These are phyloP conservation scores for Borostomias antarcticus DNA, from an alignment of 2,797 vertebrate species.

Conservation along the genomic window DNA sequence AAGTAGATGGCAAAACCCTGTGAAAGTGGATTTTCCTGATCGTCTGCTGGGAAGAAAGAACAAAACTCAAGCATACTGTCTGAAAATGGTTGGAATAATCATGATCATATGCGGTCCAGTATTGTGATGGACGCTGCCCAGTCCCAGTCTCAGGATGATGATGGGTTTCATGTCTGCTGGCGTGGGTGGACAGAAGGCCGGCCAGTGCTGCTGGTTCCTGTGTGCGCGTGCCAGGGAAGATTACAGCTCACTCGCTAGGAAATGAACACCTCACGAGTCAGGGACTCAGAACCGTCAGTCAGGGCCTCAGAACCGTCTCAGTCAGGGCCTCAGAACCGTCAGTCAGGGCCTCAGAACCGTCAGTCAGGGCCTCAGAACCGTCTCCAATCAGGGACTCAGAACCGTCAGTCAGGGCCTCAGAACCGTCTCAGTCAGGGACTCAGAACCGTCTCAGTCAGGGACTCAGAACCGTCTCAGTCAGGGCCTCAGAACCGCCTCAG, in stretches of 20 bases:
- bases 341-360: conserved; percentile 16
- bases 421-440: conserved; percentile 23
- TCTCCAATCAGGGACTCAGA: too few relatives aligned
- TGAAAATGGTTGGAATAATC: conserved; percentile 41
- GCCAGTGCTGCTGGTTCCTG: conserved; percentile 30
- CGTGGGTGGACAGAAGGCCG: neutral
- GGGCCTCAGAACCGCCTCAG: too few relatives aligned
- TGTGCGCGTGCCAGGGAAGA: conserved; percentile 39
- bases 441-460: too few relatives aligned
- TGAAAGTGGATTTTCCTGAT: conserved; percentile 15
- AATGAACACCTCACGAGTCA: conserved; percentile 37
- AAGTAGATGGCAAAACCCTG: neutral
- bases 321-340: too few relatives aligned
- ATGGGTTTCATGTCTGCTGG: conserved; percentile 63
- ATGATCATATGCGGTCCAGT: conserved; percentile 46
- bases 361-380: too few relatives aligned
- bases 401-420: too few relatives aligned
- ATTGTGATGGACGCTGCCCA: conserved; percentile 59
- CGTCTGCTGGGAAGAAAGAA: conserved; percentile 22
- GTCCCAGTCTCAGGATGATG: conserved; percentile 63
- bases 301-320: too few relatives aligned
- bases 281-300: conserved; percentile 1
- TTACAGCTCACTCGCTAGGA: conserved; percentile 23
- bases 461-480: too few relatives aligned
- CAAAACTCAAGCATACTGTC: conserved; percentile 26